Conservation (phyloP, 1,140 invertebrate species). For the Thaumatotibia leucotreta region DNA sequence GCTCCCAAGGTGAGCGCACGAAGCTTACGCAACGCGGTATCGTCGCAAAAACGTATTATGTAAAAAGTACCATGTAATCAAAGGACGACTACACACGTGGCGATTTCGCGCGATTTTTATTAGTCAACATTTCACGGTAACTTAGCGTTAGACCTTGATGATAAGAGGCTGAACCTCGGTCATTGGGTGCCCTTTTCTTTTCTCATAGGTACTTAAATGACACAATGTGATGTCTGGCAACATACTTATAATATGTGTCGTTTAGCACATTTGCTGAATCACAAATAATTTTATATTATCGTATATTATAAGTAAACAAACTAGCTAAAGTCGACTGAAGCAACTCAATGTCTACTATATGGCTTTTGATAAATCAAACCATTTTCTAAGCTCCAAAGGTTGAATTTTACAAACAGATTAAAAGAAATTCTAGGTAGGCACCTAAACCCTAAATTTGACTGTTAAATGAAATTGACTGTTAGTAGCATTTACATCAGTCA, state of each 20-base stretch:
- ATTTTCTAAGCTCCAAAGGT: too few relatives aligned
- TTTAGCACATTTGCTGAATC: not conserved
- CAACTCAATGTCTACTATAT: too few relatives aligned
- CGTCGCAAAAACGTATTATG: slow-evolving; percentile 6
- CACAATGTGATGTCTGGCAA: not conserved
- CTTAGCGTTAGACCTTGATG: not conserved
- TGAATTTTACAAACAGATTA: too few relatives aligned
- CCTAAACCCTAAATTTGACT: too few relatives aligned
- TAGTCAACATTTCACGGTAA: too few relatives aligned
- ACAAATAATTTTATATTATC: too few relatives aligned
- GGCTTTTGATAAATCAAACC: too few relatives aligned
- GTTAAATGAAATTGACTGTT: too few relatives aligned
- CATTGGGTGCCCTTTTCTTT: not conserved
- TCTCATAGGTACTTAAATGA: not conserved
- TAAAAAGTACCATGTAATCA: not conserved
- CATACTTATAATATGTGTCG: not conserved
- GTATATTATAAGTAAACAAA: too few relatives aligned
- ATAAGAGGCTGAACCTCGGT: not conserved
- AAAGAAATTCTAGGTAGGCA: too few relatives aligned
- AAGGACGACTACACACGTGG: not conserved
- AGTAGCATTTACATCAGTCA: too few relatives aligned
- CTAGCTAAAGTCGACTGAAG: too few relatives aligned
- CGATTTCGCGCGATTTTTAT: not conserved
- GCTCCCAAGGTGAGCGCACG: slow-evolving; percentile 61
- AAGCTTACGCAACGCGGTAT: slow-evolving; percentile 49